Conservation (phyloP, 2,113 vertebrate genomes). For the Catagonus wagneri region DNA sequence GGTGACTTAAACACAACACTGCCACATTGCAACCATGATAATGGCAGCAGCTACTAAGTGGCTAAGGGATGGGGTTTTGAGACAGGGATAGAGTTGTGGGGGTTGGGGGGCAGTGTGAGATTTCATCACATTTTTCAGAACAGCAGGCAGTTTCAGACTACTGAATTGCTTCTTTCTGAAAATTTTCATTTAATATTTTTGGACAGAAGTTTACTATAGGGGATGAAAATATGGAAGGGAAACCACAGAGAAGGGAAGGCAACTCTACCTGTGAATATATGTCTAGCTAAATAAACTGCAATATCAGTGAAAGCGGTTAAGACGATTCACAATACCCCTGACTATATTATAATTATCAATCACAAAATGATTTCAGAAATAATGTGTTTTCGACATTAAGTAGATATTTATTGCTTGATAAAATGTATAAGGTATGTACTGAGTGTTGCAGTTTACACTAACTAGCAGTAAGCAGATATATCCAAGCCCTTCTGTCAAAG, state of each 20-base stretch:
- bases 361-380: background rate
- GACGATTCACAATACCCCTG: background rate
- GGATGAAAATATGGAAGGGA: background rate
- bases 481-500: background rate
- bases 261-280: background rate
- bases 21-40: background rate
- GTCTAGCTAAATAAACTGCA: background rate
- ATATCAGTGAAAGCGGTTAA: background rate
- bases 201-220: background rate
- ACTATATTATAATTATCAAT: background rate
- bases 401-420: background rate
- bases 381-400: background rate
- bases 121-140: background rate
- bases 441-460: background rate
- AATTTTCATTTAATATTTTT: background rate
- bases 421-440: background rate
- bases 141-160: background rate
- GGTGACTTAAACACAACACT: background rate
- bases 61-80: background rate
- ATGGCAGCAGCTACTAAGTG: background rate
- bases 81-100: too few relatives aligned
- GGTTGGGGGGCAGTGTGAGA: background rate
- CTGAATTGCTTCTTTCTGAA: background rate
- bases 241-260: background rate
- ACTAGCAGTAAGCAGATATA: background rate